These are phyloP conservation scores for Allobates femoralis DNA, from an alignment of 2,797 vertebrate species.

Conservation along the genomic window DNA sequence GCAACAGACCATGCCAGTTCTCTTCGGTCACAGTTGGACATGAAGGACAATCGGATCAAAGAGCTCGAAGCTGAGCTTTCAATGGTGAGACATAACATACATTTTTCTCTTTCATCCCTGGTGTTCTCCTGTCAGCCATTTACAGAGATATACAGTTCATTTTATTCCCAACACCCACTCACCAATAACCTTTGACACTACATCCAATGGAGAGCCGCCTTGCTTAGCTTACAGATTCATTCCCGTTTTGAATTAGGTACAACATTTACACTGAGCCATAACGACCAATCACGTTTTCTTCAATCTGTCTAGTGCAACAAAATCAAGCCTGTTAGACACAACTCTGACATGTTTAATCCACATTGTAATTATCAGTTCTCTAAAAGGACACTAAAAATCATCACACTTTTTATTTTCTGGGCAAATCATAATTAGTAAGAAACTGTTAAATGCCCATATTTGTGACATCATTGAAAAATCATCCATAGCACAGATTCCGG, in stretches of 20 bases:
- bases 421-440: too few relatives aligned
- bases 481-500: too few relatives aligned
- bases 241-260: not conserved
- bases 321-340: not conserved
- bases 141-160: not conserved
- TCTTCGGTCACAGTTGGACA: constrained; percentile 92
- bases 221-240: not conserved
- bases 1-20: constrained; percentile 89
- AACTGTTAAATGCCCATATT: not conserved
- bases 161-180: not conserved
- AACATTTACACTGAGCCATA: not conserved
- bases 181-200: not conserved
- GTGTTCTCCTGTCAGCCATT: not conserved
- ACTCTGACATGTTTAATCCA: too few relatives aligned
- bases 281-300: not conserved
- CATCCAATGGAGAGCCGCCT: not conserved
- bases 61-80: constrained; percentile 96
- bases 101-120: not conserved
- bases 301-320: not conserved
- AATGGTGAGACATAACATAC: constrained; percentile 83
- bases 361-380: too few relatives aligned
- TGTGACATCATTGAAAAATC: not conserved
- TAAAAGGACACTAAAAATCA: too few relatives aligned
- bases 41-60: constrained; percentile 98
- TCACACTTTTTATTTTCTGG: too few relatives aligned